Evolutionary conservation across 2,797 vertebrate species (phyloP).

Genomic region (Xenentodon cancila): DNA sequence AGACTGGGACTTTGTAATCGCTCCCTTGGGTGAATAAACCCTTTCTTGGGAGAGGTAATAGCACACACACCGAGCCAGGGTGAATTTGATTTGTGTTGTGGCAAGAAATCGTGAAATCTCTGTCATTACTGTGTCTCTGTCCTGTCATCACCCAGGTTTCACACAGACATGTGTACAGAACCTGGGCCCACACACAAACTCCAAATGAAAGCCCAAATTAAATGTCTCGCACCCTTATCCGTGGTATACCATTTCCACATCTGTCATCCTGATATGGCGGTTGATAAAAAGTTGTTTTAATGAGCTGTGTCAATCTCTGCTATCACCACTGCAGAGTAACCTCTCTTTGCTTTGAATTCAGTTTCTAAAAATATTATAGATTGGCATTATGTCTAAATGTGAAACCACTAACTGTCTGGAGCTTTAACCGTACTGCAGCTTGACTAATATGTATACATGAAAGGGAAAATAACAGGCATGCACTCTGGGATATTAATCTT

Average conservation of each 20-base stretch:
- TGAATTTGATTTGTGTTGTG: conserved; percentile 67
- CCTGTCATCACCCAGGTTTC: conserved; percentile 60
- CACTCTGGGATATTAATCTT: too few species aligned
- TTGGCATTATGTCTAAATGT: too few species aligned
- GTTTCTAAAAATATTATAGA: too few species aligned
- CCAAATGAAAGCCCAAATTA: conserved; percentile 50
- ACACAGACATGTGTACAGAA: conserved; percentile 25
- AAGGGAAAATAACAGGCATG: too few species aligned
- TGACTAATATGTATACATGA: too few species aligned
- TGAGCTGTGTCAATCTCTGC: too few species aligned
- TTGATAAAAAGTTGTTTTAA: conserved; percentile 2
- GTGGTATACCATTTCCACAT: conserved; percentile 7
- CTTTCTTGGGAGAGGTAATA: conserved; percentile 54
- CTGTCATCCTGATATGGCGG: conserved; percentile 6
- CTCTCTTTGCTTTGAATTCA: too few species aligned
- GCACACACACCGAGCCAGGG: conserved; percentile 51
- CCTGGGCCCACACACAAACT: conserved; percentile 53
- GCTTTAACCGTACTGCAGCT: too few species aligned
- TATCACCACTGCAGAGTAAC: too few species aligned
- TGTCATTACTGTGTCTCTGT: conserved; percentile 65
- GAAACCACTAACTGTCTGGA: too few species aligned
- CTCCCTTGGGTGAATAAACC: conserved; percentile 56
- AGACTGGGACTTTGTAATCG: conserved; percentile 46
- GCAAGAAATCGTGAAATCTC: conserved; percentile 57
- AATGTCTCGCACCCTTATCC: conserved; percentile 42